A percentile compares a stretch with the other conserved stretches of the same genome.
Conservation (phyloP, 35 echinoderm and acorn worm species). For the Chiridota heheva region DNA sequence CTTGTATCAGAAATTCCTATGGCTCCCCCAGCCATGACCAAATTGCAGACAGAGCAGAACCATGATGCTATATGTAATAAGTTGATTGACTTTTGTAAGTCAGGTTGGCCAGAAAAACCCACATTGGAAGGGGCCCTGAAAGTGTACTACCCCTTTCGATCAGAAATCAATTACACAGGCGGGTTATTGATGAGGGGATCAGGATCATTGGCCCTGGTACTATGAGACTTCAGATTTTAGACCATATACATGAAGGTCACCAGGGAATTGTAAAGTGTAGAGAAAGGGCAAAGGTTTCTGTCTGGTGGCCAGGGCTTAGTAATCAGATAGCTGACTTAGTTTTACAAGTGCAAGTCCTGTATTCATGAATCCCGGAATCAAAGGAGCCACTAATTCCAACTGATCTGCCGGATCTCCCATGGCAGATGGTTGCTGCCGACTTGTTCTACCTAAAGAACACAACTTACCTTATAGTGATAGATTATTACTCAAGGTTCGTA, state of each 20-base stretch:
- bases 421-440: not conserved
- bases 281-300: not conserved
- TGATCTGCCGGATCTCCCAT: not conserved
- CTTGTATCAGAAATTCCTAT: not conserved
- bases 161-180: not conserved
- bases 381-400: not conserved
- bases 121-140: not conserved
- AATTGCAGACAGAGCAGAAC: not conserved
- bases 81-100: conserved; percentile 2
- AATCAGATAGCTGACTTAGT: not conserved
- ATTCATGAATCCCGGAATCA: not conserved
- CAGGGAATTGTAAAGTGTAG: conserved; percentile 33
- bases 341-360: not conserved
- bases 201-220: not conserved
- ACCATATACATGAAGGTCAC: conserved; percentile 28
- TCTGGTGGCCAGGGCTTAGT: conserved; percentile 22
- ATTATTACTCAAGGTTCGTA: conserved; percentile 7
- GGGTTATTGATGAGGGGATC: conserved; percentile 10
- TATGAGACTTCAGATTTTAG: conserved; percentile 7
- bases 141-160: conserved; percentile 2
- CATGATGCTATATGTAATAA: not conserved
- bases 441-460: not conserved
- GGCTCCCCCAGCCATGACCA: not conserved
- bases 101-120: conserved; percentile 16
- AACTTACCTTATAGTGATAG: not conserved